Evolutionary conservation across 2,888 invertebrate species (phyloP).

Genomic region (Pollenia amentaria): DNA sequence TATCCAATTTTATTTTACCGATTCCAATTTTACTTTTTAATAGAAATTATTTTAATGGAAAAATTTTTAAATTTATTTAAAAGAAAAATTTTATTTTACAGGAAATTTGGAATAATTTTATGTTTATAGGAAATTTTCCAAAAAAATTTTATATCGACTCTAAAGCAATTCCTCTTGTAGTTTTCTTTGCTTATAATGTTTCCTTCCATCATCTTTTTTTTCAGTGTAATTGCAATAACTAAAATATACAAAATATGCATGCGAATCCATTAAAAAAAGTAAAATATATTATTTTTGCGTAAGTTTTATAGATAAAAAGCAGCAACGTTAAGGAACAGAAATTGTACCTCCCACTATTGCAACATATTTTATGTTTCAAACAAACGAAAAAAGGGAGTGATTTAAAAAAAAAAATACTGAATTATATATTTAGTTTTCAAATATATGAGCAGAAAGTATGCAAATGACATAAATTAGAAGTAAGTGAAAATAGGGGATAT

Average conservation of each 20-base stretch:
- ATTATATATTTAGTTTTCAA: constrained; percentile 23
- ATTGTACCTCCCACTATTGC: constrained; percentile 21
- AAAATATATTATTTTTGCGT: constrained; percentile 59
- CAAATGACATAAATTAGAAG: constrained; percentile 30
- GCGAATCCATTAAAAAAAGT: constrained; percentile 38
- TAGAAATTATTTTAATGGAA: too few species aligned
- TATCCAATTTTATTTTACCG: too few species aligned
- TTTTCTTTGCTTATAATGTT: not conserved
- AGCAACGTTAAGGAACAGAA: not conserved
- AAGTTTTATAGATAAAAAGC: constrained; percentile 41
- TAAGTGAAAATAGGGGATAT: constrained; percentile 2
- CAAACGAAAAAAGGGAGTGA: not conserved
- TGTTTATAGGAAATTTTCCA: too few species aligned
- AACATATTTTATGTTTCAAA: constrained; percentile 30
- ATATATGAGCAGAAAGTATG: constrained; percentile 28
- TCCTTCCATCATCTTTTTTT: too few species aligned
- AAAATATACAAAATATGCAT: constrained; percentile 25
- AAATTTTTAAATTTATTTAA: too few species aligned
- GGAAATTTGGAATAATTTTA: too few species aligned
- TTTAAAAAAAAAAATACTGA: constrained; percentile 1
- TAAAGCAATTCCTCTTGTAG: not conserved
- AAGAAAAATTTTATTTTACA: too few species aligned
- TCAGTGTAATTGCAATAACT: not conserved
- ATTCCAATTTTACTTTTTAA: too few species aligned
- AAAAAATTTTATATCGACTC: too few species aligned